Percentiles rank a stretch among this genome's conserved stretches.
phyloP scores from a whole-genome alignment of 2,888 invertebrate species.

The Sinotaia quadrata region DNA sequence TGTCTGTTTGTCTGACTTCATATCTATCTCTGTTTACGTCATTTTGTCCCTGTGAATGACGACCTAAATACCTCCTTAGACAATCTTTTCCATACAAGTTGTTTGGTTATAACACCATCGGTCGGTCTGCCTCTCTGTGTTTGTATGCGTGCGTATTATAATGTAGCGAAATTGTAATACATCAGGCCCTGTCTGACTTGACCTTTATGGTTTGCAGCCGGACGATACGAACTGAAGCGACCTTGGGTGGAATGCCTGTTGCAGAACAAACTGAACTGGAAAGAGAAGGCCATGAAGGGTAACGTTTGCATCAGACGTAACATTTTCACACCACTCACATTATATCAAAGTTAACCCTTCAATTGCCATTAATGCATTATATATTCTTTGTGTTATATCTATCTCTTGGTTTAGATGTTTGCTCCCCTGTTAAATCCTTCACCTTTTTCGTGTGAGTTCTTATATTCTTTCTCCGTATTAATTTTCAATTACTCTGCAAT shows the following conservation, averaged over 20 bases:
- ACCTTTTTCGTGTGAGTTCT: background rate
- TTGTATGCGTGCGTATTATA: background rate
- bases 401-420: too few species aligned
- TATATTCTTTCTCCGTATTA: background rate
- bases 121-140: background rate
- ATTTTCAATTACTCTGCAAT: too few species aligned
- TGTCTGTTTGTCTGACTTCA: background rate
- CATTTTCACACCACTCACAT: background rate
- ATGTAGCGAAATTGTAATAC: background rate
- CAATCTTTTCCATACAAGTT: too few species aligned
- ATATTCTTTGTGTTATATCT: background rate
- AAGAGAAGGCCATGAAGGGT: slow-evolving; percentile 70
- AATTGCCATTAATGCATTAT: too few species aligned
- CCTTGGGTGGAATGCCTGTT: slow-evolving; percentile 85
- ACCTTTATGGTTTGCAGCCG: slow-evolving; percentile 27
- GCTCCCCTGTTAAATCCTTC: background rate
- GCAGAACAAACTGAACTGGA: slow-evolving; percentile 87
- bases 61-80: too few species aligned
- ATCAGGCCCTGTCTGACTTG: background rate
- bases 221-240: slow-evolving; percentile 76
- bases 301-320: too few species aligned
- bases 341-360: too few species aligned
- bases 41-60: background rate
- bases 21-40: background rate
- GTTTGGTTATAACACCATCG: too few species aligned